These are phyloP conservation scores for Bungarus multicinctus DNA, from an alignment of 2,113 vertebrate genomes.

Conservation along the genomic window DNA sequence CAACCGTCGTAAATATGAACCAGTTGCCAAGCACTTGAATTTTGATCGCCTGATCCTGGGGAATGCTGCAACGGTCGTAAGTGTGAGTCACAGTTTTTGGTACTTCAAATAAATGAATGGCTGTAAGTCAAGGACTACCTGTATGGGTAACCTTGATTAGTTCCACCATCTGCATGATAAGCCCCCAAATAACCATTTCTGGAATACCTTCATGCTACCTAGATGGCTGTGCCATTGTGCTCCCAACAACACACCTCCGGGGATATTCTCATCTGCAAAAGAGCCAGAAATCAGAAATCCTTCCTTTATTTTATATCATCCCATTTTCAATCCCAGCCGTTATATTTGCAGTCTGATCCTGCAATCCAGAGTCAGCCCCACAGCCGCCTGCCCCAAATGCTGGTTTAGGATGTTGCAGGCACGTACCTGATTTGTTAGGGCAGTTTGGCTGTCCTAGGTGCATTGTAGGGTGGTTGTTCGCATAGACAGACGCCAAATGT, in stretches of 20 bases:
- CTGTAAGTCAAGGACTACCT: neutral
- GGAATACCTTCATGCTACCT: constrained; percentile 95
- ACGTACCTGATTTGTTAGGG: constrained; percentile 85
- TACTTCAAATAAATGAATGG: neutral
- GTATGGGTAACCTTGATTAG: neutral
- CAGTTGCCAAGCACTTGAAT: neutral
- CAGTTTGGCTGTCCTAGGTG: constrained; percentile 87
- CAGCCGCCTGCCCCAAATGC: neutral
- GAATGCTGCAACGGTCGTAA: neutral
- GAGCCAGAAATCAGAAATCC: constrained; percentile 3
- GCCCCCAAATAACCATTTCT: neutral
- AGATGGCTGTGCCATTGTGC: constrained; percentile 91
- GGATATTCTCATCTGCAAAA: constrained; percentile 74
- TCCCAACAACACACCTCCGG: constrained; percentile 87
- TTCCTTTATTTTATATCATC: no score
- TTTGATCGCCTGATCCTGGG: neutral
- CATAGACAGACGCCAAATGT: constrained; percentile 90
- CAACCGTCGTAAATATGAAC: no score
- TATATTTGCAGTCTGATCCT: no score
- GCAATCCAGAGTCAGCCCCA: no score
- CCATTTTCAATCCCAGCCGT: no score
- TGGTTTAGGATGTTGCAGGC: neutral
- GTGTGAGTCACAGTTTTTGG: neutral
- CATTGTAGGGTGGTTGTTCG: constrained; percentile 91
- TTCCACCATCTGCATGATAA: neutral